A percentile compares a stretch with the other conserved stretches of the same genome.
phyloP scores from a whole-genome alignment of 2,113 vertebrate genomes.

The Pseudopodoces humilis region DNA sequence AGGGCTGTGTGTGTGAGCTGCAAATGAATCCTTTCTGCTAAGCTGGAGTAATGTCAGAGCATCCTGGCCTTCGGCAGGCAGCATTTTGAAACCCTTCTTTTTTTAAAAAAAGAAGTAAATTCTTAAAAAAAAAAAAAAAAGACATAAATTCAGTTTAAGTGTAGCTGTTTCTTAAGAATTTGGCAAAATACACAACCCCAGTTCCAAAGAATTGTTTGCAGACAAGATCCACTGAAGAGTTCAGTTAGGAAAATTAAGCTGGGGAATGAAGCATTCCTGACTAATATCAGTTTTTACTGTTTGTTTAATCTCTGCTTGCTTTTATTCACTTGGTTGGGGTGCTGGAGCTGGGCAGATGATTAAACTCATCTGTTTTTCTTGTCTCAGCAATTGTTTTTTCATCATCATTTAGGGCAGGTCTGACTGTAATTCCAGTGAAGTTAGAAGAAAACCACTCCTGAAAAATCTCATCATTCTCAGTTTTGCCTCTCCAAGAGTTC shows the following conservation, averaged over 20 bases:
- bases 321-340: neutral
- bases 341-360: neutral
- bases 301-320: neutral
- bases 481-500: neutral
- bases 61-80: neutral
- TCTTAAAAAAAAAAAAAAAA: neutral
- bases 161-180: neutral
- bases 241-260: neutral
- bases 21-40: neutral
- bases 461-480: neutral
- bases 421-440: neutral
- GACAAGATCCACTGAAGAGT: neutral
- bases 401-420: neutral
- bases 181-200: neutral
- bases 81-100: neutral
- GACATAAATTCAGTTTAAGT: neutral
- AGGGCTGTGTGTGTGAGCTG: neutral
- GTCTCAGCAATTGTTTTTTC: neutral
- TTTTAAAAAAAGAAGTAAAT: neutral
- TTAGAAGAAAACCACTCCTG: neutral
- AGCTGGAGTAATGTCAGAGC: neutral
- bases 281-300: neutral
- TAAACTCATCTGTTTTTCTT: neutral
- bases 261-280: neutral
- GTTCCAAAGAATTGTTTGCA: neutral